Base-by-base conservation (phyloP, 1,140 invertebrate genomes). In the Sarcophaga peregrina region DNA sequence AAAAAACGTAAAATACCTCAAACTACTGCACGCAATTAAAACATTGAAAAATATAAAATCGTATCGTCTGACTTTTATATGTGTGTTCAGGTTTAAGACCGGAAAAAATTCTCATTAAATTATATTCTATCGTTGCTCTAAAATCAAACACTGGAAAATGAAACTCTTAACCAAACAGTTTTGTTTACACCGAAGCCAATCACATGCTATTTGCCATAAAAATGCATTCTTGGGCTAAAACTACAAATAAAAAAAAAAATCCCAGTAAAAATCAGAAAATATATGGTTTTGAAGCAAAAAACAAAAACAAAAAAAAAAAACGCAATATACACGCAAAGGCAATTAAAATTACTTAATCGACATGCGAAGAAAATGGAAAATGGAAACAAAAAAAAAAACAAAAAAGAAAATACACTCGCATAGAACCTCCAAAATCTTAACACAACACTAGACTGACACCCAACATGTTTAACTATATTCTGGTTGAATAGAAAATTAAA, bases 331-430 rank as follows among this genome's bases (percentile, higher is more conserved):
- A 81, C 80, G 80, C 80, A 81, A 81, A 81, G 80, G 80, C 80
- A 81, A 81, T 81, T 81, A 81, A 81, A 81, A 81, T 81, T 81
- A 81, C 80, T 81, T 81, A 81, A 81, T 81, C 52, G 80, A 81
- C 80, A 81, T 81, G 80, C 54, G 80, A 81, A 62, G n/a, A 62
- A 72, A 81, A 68, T 3, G 20, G 20, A n/a, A 8, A 62, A 81
- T 46, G 17, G 54, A 81, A 48, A 20, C 17, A 8, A 52, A 46
- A 0, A 62, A 80, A n/a, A 17, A 50, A 25, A 37, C 5, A 75
- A 17, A n/a, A 10, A 5, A 75, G n/a, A n/a, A n/a, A n/a, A n/a
- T n/a, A n/a, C n/a, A 72, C 20, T 37, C 62, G 20, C 62, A 25
- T 25, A 72, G 8, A 72, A 72, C 62, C 20, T 20, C 20, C 17